Conservation (phyloP, 2,797 vertebrate species). For the Adrianichthys oophorus region DNA sequence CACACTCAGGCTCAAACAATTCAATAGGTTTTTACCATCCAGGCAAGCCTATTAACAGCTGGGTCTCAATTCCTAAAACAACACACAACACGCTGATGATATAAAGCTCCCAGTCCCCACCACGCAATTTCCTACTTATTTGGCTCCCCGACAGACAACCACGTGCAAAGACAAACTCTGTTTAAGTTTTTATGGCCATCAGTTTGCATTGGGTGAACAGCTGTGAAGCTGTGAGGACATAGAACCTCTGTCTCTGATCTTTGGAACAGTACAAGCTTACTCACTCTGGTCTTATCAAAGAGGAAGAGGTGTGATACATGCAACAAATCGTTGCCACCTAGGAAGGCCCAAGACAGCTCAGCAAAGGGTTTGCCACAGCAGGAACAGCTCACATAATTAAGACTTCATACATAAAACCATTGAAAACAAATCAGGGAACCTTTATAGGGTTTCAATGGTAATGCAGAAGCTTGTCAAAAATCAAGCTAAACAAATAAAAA, state of each 20-base stretch:
- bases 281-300: constrained; percentile 41
- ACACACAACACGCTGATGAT: constrained; percentile 31
- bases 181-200: constrained; percentile 35
- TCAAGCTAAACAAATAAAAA: constrained; percentile 11
- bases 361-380: constrained; percentile 9
- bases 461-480: not conserved
- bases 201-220: constrained; percentile 29
- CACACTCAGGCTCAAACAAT: constrained; percentile 54
- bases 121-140: constrained; percentile 50
- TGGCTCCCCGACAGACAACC: constrained; percentile 45
- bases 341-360: constrained; percentile 27
- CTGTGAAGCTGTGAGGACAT: constrained; percentile 51
- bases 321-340: constrained; percentile 36
- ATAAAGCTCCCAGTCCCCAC: constrained; percentile 17
- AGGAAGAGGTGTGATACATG: constrained; percentile 34
- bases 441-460: too few relatives aligned
- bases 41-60: constrained; percentile 46
- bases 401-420: constrained; percentile 33
- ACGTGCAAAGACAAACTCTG: constrained; percentile 48
- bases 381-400: constrained; percentile 18
- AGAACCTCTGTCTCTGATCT: constrained; percentile 50
- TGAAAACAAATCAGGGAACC: constrained; percentile 31
- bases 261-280: constrained; percentile 54
- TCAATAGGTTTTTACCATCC: constrained; percentile 33
- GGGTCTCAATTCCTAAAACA: constrained; percentile 54